phyloP scores from a whole-genome alignment of 2,888 invertebrate species.

The Eristalis arbustorum region DNA sequence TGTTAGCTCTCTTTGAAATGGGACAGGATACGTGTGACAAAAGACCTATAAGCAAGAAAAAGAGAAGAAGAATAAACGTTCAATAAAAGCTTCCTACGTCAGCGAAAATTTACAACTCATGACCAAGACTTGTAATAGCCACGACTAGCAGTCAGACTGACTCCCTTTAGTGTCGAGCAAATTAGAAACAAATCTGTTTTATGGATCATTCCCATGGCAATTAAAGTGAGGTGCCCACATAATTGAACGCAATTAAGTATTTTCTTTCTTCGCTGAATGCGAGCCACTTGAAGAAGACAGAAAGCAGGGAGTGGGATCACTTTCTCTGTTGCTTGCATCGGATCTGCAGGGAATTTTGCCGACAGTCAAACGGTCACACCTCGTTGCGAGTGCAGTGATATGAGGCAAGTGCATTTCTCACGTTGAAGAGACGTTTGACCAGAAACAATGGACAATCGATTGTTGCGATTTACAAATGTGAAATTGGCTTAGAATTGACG shows the following conservation, averaged over 20 bases:
- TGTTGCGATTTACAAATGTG: not conserved
- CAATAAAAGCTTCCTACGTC: too few relatives aligned
- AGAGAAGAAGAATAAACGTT: too few relatives aligned
- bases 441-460: not conserved
- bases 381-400: constrained; percentile 25
- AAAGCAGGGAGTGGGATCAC: not conserved
- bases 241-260: not conserved
- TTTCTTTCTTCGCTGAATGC: not conserved
- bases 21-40: too few relatives aligned
- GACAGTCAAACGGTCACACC: constrained; percentile 50
- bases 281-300: not conserved
- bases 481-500: not conserved
- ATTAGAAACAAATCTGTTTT: not conserved
- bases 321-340: not conserved
- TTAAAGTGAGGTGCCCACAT: not conserved
- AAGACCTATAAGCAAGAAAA: too few relatives aligned
- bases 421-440: not conserved
- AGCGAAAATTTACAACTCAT: too few relatives aligned
- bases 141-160: too few relatives aligned
- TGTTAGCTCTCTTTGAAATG: too few relatives aligned
- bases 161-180: not conserved
- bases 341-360: not conserved
- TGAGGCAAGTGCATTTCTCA: constrained; percentile 7
- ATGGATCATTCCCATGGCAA: not conserved
- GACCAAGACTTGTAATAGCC: too few relatives aligned